Evolutionary conservation across 2,888 invertebrate species (phyloP), one percentile per base, ranked within the genome.

Genomic region (Ophion ventricosus): DNA sequence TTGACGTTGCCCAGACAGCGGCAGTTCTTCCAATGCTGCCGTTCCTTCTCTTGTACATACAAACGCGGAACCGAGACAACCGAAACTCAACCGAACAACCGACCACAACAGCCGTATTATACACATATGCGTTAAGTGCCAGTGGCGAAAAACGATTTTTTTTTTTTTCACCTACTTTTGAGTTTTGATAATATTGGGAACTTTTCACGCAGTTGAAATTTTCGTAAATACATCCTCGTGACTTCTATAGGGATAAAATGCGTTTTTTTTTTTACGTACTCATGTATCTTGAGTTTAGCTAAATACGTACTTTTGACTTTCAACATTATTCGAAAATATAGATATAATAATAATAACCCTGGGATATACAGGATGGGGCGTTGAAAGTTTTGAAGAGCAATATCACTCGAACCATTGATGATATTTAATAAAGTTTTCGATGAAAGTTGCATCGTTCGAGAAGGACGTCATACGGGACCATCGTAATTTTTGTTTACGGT

Each of bases 1-100:
- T 93, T 93, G 93, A 93, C 92, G 92, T 89, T 84, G 91, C 90
- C 81, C 87, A 87, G 82, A 77, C 83, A 76, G 76, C 78, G 83
- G 85, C 73, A 83, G 80, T 66, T 63, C 75, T 72, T 88, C 84
- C 88, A 89, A 86, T 87, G 88, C 88, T 87, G 87, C 84, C 85
- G 87, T 86, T 84, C 82, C 69, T 61, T 81, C 67, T 59, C 64
- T 78, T 78, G 29, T 59, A 35, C 23, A 29, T 69, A 69, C 69
- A 59, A 35, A 49, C 40, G 66, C 49, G 23, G 23, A 67, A 64
- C 54, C 67, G 26, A 35, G 17, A 29, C 25, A 56, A 56, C 29
- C 14, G 14, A 57, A 66, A 76, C 35, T 29, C 8, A 17, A 66
- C 49, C 25, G n/a, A 64, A 75, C 43, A 75, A 66, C 29, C 54